A percentile compares a stretch with the other conserved stretches of the same genome.
These are phyloP conservation scores for Typhlichthys eigenmanni DNA, from an alignment of 2,797 vertebrate genomes.

Conservation along the genomic window DNA sequence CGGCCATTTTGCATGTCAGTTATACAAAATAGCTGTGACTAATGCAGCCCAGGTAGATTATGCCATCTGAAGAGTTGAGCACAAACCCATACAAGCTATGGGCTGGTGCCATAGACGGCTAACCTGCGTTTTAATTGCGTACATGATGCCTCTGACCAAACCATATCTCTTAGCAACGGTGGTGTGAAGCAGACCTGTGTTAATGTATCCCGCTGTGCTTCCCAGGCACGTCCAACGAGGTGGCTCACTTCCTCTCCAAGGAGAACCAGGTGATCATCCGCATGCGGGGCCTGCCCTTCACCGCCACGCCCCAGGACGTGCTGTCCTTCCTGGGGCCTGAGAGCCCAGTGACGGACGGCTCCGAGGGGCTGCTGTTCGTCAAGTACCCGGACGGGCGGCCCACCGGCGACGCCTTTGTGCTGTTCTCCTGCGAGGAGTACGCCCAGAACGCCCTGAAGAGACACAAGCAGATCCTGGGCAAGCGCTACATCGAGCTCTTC, in stretches of 20 bases:
- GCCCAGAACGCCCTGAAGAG: slow-evolving; percentile 94
- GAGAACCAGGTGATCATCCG: slow-evolving; percentile 96
- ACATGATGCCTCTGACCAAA: too few relatives aligned
- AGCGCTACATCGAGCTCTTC: slow-evolving; percentile 96
- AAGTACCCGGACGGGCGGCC: slow-evolving; percentile 95
- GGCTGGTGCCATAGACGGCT: background rate
- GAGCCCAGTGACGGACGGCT: slow-evolving; percentile 87
- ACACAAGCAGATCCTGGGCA: slow-evolving; percentile 96
- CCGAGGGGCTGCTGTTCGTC: slow-evolving; percentile 93
- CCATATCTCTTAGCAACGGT: too few relatives aligned
- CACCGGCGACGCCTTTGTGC: slow-evolving; percentile 94
- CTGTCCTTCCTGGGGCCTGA: slow-evolving; percentile 88
- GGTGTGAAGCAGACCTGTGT: slow-evolving; percentile 1
- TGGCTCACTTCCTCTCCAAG: slow-evolving; percentile 93
- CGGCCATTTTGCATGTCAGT: background rate
- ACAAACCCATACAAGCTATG: background rate
- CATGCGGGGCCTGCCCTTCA: slow-evolving; percentile 92
- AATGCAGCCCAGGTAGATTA: background rate
- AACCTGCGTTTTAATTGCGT: too few relatives aligned
- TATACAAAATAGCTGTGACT: background rate
- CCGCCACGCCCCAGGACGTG: slow-evolving; percentile 87
- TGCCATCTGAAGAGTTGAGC: background rate
- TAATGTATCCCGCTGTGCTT: background rate
- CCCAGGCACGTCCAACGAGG: slow-evolving; percentile 93
- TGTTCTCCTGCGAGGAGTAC: slow-evolving; percentile 95